Base-by-base conservation (phyloP, 1,140 invertebrate genomes). In the Linepithema humile region DNA sequence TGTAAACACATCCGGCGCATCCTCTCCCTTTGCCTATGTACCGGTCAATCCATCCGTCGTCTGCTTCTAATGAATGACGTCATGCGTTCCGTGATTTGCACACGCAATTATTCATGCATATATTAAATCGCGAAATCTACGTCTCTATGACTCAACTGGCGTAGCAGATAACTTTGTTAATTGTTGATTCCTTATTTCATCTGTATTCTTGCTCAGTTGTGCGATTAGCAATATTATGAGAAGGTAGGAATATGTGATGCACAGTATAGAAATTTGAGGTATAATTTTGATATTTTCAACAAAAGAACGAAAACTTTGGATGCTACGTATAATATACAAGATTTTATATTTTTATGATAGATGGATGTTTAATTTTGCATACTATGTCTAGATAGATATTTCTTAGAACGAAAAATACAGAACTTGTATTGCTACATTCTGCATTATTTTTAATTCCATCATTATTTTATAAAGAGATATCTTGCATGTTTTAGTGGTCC, bases 1-100 rank as follows among this genome's bases (percentile, higher is more conserved):
- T 82, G 69, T 82, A 82, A 82, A 82, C 78, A 82, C 69, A 82
- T 59, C 53, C 69, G 78, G 45, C 23, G 43, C 32, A 23, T 35
- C 4, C 29, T 59, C n/a, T 73, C 50, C 20, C 40, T 74, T 48
- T 48, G 35, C 40, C 4, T 20, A 20, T 23, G 12, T 48, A 62
- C 32, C 10, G 64, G 48, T 80, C 74, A 65, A 77, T 77, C 32
- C 23, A 35, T 23, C 40, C 20, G 12, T n/a, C 3, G 43, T 78
- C 48, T n/a, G 64, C 48, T 80, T 70, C 26, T 70, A 80, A 80
- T 48, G 26, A 69, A 32, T 55, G 32, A 77, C 64, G 38, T 45
- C 50, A 17, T 55, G 23, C 62, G 29, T 65, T n/a, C 12, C 4
- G 15, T 3, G n/a, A 65, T 38, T 55, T 32, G 9, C 38, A 3